Percentiles rank a stretch among this genome's conserved stretches.
phyloP scores from a whole-genome alignment of 2,113 vertebrate genomes.

The Monopterus albus region DNA sequence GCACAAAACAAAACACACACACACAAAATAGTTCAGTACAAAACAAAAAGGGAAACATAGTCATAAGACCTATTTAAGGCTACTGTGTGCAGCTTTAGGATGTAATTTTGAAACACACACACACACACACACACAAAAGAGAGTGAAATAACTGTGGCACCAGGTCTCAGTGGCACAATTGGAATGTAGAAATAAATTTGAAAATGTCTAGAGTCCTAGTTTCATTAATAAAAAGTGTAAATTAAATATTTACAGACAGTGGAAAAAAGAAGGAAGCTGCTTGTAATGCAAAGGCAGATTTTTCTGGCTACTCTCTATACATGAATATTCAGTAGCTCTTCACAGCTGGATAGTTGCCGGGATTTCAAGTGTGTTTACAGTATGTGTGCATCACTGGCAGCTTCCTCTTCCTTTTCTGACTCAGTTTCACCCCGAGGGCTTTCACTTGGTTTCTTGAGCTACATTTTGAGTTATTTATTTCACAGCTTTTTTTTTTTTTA shows the following conservation, averaged over 20 bases:
- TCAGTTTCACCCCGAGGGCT: constrained; percentile 11
- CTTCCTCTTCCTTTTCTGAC: constrained; percentile 11
- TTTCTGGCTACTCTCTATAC: not conserved
- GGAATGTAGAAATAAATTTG: not conserved
- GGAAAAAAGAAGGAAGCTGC: not conserved
- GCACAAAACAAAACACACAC: too few species aligned
- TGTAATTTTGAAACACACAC: not conserved
- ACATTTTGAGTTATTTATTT: not conserved
- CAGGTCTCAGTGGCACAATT: not conserved
- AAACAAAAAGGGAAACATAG: constrained; percentile 6
- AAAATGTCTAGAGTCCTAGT: not conserved
- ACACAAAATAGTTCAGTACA: not conserved
- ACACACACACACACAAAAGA: too few species aligned
- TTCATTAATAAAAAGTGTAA: not conserved
- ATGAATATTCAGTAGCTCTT: constrained; percentile 10
- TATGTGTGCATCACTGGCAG: not conserved
- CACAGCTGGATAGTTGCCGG: not conserved
- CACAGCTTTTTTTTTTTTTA: not conserved
- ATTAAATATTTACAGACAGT: not conserved
- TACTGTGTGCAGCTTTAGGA: too few species aligned
- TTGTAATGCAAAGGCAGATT: constrained; percentile 2
- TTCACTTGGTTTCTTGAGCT: not conserved
- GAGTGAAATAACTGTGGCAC: not conserved
- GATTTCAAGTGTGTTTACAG: not conserved
- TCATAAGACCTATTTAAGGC: too few species aligned